phyloP scores from a whole-genome alignment of 2,113 vertebrate genomes.

The Myodes glareolus region DNA sequence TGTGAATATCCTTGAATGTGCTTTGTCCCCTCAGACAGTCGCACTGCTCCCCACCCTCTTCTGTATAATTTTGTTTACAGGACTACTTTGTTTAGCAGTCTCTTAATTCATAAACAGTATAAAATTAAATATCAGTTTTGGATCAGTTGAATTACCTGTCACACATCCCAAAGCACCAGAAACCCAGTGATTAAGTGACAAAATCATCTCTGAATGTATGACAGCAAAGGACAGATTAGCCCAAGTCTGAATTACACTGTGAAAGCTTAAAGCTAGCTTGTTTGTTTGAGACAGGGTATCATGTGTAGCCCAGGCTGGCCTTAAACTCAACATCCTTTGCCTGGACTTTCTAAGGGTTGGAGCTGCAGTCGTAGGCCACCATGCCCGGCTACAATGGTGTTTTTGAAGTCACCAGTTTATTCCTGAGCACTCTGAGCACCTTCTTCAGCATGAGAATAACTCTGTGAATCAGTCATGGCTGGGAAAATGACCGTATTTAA shows the following conservation, averaged over 20 bases:
- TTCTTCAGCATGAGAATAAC: background rate
- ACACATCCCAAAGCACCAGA: constrained; percentile 1
- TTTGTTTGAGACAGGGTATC: background rate
- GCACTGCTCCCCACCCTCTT: background rate
- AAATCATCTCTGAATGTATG: background rate
- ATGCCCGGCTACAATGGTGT: background rate
- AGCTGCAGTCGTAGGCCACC: no score
- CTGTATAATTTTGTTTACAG: constrained; percentile 65
- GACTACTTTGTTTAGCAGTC: constrained; percentile 53
- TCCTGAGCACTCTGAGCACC: background rate
- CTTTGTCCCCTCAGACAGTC: constrained; percentile 30
- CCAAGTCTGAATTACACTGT: background rate
- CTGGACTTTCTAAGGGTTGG: background rate
- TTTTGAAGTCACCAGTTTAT: constrained; percentile 19
- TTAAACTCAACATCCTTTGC: background rate
- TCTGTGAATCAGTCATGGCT: background rate
- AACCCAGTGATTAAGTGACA: constrained; percentile 28
- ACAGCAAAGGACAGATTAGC: background rate
- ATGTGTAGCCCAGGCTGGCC: background rate
- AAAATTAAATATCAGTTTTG: constrained; percentile 64
- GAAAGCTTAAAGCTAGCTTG: background rate
- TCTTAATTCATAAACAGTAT: constrained; percentile 68
- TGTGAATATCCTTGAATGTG: constrained; percentile 34
- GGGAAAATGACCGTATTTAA: no score
- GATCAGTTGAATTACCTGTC: constrained; percentile 39